Conservation (phyloP, 2,888 invertebrate genomes). For the Eupithecia centaureata region DNA sequence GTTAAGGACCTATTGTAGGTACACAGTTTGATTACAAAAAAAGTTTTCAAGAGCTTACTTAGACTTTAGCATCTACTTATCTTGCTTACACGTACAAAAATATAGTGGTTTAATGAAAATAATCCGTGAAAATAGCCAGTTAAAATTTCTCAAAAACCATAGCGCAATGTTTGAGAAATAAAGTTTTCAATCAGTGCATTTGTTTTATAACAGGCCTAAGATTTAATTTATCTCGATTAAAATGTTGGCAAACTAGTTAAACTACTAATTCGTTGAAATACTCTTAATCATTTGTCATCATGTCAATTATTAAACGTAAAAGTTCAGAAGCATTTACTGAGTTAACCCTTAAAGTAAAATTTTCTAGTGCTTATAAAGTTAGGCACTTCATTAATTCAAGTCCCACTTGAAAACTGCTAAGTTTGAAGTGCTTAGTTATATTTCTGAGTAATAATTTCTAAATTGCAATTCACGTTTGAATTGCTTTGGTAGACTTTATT, state of each 20-base stretch:
- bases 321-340: neutral
- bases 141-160: too few species aligned
- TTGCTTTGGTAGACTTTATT: neutral
- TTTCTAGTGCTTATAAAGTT: neutral
- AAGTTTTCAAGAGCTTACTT: too few species aligned
- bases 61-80: too few species aligned
- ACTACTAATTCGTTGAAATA: neutral
- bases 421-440: conserved; percentile 4
- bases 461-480: neutral
- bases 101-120: too few species aligned
- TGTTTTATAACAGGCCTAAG: neutral
- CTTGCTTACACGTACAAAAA: too few species aligned
- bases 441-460: neutral
- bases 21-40: too few species aligned
- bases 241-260: neutral
- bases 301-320: neutral
- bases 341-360: neutral
- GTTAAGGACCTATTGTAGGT: too few species aligned
- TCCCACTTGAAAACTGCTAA: neutral
- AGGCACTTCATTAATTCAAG: conserved; percentile 8
- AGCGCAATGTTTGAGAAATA: too few species aligned
- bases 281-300: neutral
- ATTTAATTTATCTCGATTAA: neutral
- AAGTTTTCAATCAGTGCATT: too few species aligned
- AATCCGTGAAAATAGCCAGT: too few species aligned